Percentiles rank a stretch among this genome's conserved stretches.
phyloP scores from a whole-genome alignment of 2,797 vertebrate species.

The Sebastes iracundus region DNA sequence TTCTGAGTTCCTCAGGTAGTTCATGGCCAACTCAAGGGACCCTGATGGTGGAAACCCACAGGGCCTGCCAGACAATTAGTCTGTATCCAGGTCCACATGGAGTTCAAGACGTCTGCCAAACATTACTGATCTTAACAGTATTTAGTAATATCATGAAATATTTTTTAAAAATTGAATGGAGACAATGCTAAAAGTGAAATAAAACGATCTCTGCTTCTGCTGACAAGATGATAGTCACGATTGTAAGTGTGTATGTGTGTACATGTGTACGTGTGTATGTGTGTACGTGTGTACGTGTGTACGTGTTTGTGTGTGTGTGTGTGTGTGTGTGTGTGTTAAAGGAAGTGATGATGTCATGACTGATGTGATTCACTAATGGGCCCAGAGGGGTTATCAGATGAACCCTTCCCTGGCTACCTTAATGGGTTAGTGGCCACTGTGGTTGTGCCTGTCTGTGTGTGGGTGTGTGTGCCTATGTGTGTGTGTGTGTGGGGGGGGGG shows the following conservation, averaged over 20 bases:
- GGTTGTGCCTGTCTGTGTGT: slow-evolving; percentile 5
- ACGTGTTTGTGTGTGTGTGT: background rate
- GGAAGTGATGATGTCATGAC: slow-evolving; percentile 70
- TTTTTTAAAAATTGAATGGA: background rate
- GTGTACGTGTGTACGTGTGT: background rate
- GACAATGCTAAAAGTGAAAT: background rate
- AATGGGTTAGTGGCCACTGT: slow-evolving; percentile 60
- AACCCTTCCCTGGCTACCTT: slow-evolving; percentile 38
- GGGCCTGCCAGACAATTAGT: background rate
- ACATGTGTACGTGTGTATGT: background rate
- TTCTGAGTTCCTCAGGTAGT: background rate
- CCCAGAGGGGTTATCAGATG: slow-evolving; percentile 71
- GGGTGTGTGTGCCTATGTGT: background rate
- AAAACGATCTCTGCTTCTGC: background rate
- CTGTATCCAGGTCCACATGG: background rate
- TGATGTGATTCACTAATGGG: slow-evolving; percentile 64
- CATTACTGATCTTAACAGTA: background rate
- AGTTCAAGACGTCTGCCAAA: background rate
- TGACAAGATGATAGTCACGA: background rate
- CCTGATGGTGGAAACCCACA: background rate
- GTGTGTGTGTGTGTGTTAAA: slow-evolving; percentile 21
- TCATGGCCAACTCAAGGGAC: background rate
- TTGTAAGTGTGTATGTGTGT: slow-evolving; percentile 5
- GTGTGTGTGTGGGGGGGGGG: background rate
- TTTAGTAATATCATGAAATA: background rate